A percentile compares a stretch with the other conserved stretches of the same genome.
These are phyloP conservation scores for Semicossyphus pulcher DNA, from an alignment of 2,113 vertebrate species.

Conservation along the genomic window DNA sequence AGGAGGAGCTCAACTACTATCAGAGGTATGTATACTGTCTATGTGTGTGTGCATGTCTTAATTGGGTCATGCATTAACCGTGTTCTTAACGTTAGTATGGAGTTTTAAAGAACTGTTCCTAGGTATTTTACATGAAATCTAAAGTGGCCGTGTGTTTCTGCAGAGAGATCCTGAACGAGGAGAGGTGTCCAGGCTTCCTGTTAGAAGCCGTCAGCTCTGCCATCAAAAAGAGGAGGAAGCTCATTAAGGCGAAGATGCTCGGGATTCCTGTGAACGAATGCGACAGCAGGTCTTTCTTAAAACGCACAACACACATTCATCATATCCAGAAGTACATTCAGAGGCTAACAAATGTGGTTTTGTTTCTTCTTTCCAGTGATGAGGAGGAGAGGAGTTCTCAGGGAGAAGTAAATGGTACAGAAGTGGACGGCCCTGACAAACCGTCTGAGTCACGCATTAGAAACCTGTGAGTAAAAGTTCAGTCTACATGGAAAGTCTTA, in stretches of 20 bases:
- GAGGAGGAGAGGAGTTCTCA: constrained; percentile 86
- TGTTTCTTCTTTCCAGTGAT: constrained; percentile 81
- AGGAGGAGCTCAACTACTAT: constrained; percentile 95
- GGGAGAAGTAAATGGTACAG: constrained; percentile 68
- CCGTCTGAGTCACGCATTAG: constrained; percentile 89
- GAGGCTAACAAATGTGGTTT: background rate
- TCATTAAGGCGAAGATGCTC: constrained; percentile 97
- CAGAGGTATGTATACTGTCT: constrained; percentile 84
- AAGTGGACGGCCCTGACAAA: constrained; percentile 78
- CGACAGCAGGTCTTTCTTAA: constrained; percentile 88
- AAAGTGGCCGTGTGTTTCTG: constrained; percentile 1
- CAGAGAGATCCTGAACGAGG: constrained; percentile 93
- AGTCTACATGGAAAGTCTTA: background rate
- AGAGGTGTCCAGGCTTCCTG: constrained; percentile 89
- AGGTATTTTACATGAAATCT: background rate
- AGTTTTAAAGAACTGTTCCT: background rate
- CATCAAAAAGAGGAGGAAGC: constrained; percentile 89
- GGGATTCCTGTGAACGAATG: constrained; percentile 85
- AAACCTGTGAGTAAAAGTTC: constrained; percentile 88
- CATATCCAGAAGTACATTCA: background rate
- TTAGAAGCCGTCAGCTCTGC: constrained; percentile 89
- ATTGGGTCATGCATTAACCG: too few species aligned
- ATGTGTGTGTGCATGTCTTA: background rate
- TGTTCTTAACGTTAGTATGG: too few species aligned
- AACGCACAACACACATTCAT: background rate